These are phyloP conservation scores for Brienomyrus brachyistius DNA, from an alignment of 2,113 vertebrate genomes.

Conservation along the genomic window DNA sequence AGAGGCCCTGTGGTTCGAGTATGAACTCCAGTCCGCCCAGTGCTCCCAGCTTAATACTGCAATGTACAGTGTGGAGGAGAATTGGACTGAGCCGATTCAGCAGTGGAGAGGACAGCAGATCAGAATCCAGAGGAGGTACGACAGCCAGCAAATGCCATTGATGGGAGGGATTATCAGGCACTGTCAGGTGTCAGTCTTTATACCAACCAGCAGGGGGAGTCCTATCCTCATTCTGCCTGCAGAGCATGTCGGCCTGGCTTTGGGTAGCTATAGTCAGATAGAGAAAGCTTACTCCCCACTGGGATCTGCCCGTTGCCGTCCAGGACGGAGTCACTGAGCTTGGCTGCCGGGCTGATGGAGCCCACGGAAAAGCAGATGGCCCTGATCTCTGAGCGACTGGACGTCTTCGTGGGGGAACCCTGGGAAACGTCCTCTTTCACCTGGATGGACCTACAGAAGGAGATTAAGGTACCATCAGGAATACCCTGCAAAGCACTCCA, in stretches of 20 bases:
- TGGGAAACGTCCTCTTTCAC: conserved; percentile 51
- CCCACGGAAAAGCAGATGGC: conserved; percentile 55
- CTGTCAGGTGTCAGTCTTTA: not conserved
- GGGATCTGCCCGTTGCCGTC: not conserved
- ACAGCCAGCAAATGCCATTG: not conserved
- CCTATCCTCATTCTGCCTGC: not conserved
- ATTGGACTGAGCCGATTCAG: conserved; percentile 41
- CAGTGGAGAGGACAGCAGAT: conserved; percentile 55
- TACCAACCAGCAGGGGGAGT: not conserved
- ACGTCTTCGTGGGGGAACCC: conserved; percentile 43
- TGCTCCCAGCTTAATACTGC: conserved; percentile 19
- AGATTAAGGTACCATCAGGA: conserved; percentile 44
- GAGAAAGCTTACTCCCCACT: not conserved
- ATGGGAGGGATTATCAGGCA: not conserved
- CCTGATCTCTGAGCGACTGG: conserved; percentile 50
- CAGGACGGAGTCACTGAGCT: conserved; percentile 64
- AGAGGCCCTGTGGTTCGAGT: conserved; percentile 50
- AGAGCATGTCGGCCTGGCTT: not conserved
- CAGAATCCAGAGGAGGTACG: conserved; percentile 56
- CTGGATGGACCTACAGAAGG: conserved; percentile 32
- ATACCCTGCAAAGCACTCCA: not conserved
- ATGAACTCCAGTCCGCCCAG: conserved; percentile 49
- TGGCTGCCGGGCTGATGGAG: conserved; percentile 49
- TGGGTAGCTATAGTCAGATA: not conserved
- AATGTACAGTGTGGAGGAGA: conserved; percentile 36